Evolutionary conservation across 2,888 invertebrate species (phyloP).

Genomic region (Axea sp.): DNA sequence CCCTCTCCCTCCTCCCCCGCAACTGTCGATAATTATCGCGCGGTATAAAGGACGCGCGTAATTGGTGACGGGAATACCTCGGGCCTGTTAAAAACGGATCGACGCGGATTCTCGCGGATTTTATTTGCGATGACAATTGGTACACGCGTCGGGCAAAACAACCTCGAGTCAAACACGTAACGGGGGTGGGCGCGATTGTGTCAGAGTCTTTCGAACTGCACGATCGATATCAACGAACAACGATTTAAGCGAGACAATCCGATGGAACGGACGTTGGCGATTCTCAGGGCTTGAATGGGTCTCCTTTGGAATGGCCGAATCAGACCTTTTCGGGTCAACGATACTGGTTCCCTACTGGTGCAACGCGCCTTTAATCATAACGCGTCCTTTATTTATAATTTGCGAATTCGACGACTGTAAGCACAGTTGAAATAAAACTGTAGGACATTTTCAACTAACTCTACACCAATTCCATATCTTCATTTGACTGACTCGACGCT

Average conservation of each 20-base stretch:
- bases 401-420: no score
- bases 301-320: slow-evolving; percentile 27
- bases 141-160: slow-evolving; percentile 41
- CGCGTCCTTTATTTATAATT: no score
- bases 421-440: no score
- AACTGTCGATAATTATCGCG: slow-evolving; percentile 31
- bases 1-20: no score
- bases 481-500: no score
- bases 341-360: not conserved
- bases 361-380: no score
- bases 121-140: slow-evolving; percentile 55
- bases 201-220: slow-evolving; percentile 32
- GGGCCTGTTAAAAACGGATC: slow-evolving; percentile 50
- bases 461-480: no score
- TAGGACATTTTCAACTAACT: no score
- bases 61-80: slow-evolving; percentile 2
- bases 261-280: slow-evolving; percentile 17
- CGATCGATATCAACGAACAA: slow-evolving; percentile 44
- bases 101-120: slow-evolving; percentile 40
- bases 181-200: slow-evolving; percentile 35
- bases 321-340: slow-evolving; percentile 14
- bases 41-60: slow-evolving; percentile 26
- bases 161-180: slow-evolving; percentile 49
- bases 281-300: slow-evolving; percentile 10
- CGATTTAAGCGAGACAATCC: slow-evolving; percentile 44